phyloP scores from a whole-genome alignment of 2,797 vertebrate species.

The Chelidonichthys spinosus region DNA sequence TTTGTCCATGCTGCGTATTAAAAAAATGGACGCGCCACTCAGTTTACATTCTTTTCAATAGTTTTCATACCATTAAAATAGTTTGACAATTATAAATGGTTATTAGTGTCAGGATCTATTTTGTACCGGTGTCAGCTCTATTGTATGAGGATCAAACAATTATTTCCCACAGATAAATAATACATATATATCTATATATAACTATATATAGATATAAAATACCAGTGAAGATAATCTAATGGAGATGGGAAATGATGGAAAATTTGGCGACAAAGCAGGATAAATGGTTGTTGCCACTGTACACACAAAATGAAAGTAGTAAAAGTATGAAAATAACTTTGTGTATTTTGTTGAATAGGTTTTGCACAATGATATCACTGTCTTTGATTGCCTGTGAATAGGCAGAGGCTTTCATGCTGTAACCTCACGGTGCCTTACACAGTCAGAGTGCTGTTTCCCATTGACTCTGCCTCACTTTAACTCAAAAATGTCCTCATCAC shows the following conservation, averaged over 20 bases:
- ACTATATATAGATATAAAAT: too few species aligned
- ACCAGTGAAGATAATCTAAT: conserved; percentile 5
- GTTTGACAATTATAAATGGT: neutral
- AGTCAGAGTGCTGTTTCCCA: conserved; percentile 26
- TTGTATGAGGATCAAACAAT: neutral
- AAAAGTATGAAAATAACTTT: conserved; percentile 3
- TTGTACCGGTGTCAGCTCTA: neutral
- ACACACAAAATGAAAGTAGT: neutral
- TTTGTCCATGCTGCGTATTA: neutral
- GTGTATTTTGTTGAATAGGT: conserved; percentile 4
- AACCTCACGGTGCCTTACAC: conserved; percentile 68
- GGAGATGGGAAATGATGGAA: neutral
- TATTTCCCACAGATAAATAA: neutral
- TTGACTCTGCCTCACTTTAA: conserved; percentile 17
- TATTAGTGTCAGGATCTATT: neutral
- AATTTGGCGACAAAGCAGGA: neutral
- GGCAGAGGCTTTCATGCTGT: conserved; percentile 25
- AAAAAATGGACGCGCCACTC: neutral
- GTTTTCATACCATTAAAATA: conserved; percentile 1
- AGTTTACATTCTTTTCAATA: conserved; percentile 16
- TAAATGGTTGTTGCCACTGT: neutral
- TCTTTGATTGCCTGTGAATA: conserved; percentile 15
- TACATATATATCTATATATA: too few species aligned
- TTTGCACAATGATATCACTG: conserved; percentile 25
- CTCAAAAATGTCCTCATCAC: neutral